Evolutionary conservation across 2,113 vertebrate genomes (phyloP), one percentile per base, ranked within the genome.

Genomic region (Circaetus gallicus): DNA sequence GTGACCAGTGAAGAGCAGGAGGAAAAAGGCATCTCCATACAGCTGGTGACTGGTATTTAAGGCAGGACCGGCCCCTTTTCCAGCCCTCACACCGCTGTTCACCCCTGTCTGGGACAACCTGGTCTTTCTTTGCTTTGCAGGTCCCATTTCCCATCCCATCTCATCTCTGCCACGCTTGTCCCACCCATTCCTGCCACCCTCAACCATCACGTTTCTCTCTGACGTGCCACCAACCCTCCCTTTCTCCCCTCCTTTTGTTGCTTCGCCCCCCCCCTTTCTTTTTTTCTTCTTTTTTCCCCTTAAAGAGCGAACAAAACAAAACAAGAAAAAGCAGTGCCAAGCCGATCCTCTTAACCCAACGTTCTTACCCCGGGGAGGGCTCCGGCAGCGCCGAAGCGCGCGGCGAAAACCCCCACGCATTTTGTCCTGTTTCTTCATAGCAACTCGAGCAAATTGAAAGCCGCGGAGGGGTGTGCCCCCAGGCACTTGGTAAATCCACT

Each of bases 401-500:
- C 25, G 7, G 65, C 9, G 2, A 49, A 85, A 93, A 92, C 79
- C 95, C 87, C 92, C 87, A 66, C 78, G 29, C 89, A 9, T 93
- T 97, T 95, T 74, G 90, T 82, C 95, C 95, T 66, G 86, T 16
- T 91, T 74, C 95, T 78, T 86, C 74, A 86, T 69, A 81, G 96
- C 82, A 72, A 96, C 91, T 88, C 82, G 11, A 98, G 97, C 97
- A 97, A 97, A 98, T 97, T 98, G 98, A 97, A 98, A 98, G 98
- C 97, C 97, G 17, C 97, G 73, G 96, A 98, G 98, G 97, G 98
- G 96, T 97, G 95, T 97, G 96, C 97, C 98, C 97, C 38, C 71
- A 97, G 97, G 98, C 98, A 95, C 92, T 96, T 43, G 95, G 95
- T 93, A 98, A 98, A 98, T 97, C 98, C 97, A 97, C 97, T 98